Evolutionary conservation across 2,113 vertebrate species (phyloP), one percentile per base, ranked within the genome.

Genomic region (Corythornis vintsioides): DNA sequence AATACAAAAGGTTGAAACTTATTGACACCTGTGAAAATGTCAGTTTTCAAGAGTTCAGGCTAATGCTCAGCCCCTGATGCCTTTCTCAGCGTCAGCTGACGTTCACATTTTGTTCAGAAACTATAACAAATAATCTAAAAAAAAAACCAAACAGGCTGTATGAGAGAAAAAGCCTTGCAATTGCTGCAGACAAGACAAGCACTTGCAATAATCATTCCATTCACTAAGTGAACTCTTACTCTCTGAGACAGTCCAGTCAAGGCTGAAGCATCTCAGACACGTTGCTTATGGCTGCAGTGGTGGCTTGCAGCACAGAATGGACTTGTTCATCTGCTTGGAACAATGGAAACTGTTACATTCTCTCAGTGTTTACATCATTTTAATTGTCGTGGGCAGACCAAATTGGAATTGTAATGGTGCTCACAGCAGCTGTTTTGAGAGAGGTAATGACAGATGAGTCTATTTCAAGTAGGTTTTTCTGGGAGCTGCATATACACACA

Each of bases 231-330:
- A 96, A 95, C 91, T 88, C 91, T 93, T 95, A 69, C 92, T 94
- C 92, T 94, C 71, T 95, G 96, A 96, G 92, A 94, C 80, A 94
- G 83, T 21, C 69, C 91, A 93, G 95, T 83, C 71, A 93, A 92
- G 76, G 72, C 88, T 90, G 94, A 95, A 92, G 94, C 89, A 95
- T 94, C 96, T 90, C 90, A 95, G 88, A 94, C 77, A 90, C 91
- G 77, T 75, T 78, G 95, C 94, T 96, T 90, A 87, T 88, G 88
- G 77, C 83, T 79, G 33, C 82, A 83, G 78, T 71, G 83, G 92
- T 15, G 50, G 66, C 35, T 82, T 70, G 80, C 83, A 73, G 85
- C 65, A 92, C 88, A 87, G 85, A 92, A 96, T 84, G 77, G 84
- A 86, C 65, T 85, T 71, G 53, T 64, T 88, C 94, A 95, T 95